Percentiles rank a stretch among this genome's conserved stretches.
phyloP scores from a whole-genome alignment of 2,888 invertebrate genomes.

The Luperina testacea region DNA sequence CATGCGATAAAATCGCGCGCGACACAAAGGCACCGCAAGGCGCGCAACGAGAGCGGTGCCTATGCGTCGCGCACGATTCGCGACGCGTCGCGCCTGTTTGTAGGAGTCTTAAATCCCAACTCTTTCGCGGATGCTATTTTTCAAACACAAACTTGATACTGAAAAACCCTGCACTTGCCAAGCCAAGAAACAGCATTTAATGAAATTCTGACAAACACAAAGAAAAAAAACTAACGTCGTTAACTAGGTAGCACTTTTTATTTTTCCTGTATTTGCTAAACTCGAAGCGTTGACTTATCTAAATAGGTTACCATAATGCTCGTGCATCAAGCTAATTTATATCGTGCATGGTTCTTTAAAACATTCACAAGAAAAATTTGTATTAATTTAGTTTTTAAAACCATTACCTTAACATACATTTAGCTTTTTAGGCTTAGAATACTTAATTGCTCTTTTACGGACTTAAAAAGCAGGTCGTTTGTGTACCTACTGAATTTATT shows the following conservation, averaged over 20 bases:
- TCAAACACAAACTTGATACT: not conserved
- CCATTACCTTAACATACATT: conserved; percentile 24
- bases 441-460: not conserved
- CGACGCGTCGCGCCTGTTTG: no score
- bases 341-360: conserved; percentile 23
- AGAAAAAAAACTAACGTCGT: not conserved
- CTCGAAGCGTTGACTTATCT: conserved; percentile 37
- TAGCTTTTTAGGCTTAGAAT: conserved; percentile 7
- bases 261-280: conserved; percentile 17
- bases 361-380: conserved; percentile 14
- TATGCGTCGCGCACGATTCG: no score
- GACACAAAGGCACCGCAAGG: no score
- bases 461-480: not conserved
- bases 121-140: not conserved
- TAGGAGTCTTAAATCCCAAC: not conserved
- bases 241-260: conserved; percentile 6
- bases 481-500: not conserved
- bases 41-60: no score
- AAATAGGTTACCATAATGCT: conserved; percentile 45
- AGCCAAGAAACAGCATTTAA: not conserved
- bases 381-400: conserved; percentile 24
- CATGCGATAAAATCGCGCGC: no score
- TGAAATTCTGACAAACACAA: not conserved
- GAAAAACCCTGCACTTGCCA: not conserved
- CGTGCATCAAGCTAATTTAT: conserved; percentile 37